Conservation (phyloP, 1,140 invertebrate genomes). For the Cepaea nemoralis region DNA sequence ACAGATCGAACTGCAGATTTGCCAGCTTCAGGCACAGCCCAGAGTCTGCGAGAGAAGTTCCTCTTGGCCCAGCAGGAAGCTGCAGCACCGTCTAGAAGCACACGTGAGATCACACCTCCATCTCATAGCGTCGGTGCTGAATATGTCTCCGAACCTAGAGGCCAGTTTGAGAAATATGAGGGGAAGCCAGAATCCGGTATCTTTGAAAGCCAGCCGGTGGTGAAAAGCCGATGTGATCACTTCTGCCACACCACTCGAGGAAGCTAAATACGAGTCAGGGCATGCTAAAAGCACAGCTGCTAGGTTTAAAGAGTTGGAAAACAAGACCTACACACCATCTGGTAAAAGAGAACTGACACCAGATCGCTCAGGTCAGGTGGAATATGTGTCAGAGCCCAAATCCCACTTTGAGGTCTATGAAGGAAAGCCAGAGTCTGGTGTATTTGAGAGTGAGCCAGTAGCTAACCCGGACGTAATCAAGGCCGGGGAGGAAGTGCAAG, state of each 20-base stretch:
- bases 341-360: slow-evolving; percentile 54
- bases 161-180: slow-evolving; percentile 54
- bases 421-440: slow-evolving; percentile 59
- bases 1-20: slow-evolving; percentile 51
- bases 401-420: slow-evolving; percentile 53
- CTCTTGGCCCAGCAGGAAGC: slow-evolving; percentile 40
- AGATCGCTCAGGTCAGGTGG: slow-evolving; percentile 51
- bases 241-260: slow-evolving; percentile 20
- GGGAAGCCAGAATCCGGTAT: slow-evolving; percentile 46
- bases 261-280: slow-evolving; percentile 60
- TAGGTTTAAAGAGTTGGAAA: slow-evolving; percentile 50
- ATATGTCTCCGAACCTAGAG: slow-evolving; percentile 58
- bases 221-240: slow-evolving; percentile 46
- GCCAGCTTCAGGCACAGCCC: slow-evolving; percentile 60
- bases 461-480: slow-evolving; percentile 53
- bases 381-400: slow-evolving; percentile 64
- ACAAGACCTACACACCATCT: slow-evolving; percentile 40
- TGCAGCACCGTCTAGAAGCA: background rate
- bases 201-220: slow-evolving; percentile 53
- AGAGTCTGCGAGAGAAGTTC: slow-evolving; percentile 56
- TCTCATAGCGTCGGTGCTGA: slow-evolving; percentile 45
- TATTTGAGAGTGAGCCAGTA: slow-evolving; percentile 63
- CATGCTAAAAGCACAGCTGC: slow-evolving; percentile 63
- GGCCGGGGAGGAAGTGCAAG: slow-evolving; percentile 54
- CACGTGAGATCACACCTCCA: slow-evolving; percentile 50